Base-by-base conservation (phyloP, 2,797 vertebrate genomes). In the Emys orbicularis region DNA sequence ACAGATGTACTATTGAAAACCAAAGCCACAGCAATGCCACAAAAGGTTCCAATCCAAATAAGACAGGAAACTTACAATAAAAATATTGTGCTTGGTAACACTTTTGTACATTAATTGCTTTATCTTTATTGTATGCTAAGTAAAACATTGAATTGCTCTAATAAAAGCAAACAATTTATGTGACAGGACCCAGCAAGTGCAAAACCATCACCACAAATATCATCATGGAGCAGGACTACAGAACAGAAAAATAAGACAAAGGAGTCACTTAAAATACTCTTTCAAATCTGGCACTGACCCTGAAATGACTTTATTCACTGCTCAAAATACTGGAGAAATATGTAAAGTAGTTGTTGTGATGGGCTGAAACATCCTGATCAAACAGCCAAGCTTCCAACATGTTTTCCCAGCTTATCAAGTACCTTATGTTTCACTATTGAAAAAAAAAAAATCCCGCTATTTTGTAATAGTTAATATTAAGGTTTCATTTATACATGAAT, bases 301-400 rank as follows among this genome's bases (percentile, higher is more conserved):
- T 94, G 91, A 86, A 94, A 12, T 1, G n/a, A 86, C 56, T 86
- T 94, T 90, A 83, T 92, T 88, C 83, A 92, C 68, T 88, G 59
- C 27, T 81, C 81, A 94, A 83, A 95, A 92, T 37, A 89, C 44
- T 89, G 82, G 21, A 93, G 88, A 95, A 95, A 95, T 86, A 88
- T 18, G 15, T 37, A 72, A 44, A 83, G 81, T 94, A 93, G 83
- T 94, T 95, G 88, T 96, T 59, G 82, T 0, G 7, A 86, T 79
- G 74, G 68, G 84, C 9, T 86, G 65, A 87, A 96, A 90, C 54
- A 94, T 31, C 44, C 72, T 85, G 29, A 90, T 81, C 87, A 85
- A 31, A 21, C 76, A 89, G 79, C 12, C 79, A 92, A 89, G 27
- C 84, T 94, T 90, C 87, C 87, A 89, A 44, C 52, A 74, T 84